phyloP scores from a whole-genome alignment of 2,797 vertebrate species.

The Brachyalestes nurse region DNA sequence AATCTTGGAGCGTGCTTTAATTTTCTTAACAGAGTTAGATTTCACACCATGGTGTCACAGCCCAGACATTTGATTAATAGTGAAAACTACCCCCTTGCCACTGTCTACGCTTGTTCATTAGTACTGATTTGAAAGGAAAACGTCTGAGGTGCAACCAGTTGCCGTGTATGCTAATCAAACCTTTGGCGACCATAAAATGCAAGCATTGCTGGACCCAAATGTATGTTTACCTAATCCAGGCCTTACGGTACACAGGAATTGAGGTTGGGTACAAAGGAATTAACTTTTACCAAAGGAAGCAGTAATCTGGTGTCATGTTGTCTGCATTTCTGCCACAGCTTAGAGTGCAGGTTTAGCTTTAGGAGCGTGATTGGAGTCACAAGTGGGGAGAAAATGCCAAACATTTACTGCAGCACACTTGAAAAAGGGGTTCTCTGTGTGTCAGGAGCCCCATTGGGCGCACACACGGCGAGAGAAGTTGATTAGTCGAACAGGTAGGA shows the following conservation, averaged over 20 bases:
- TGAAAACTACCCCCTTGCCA: neutral
- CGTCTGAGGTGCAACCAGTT: conserved; percentile 16
- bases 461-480: conserved; percentile 6
- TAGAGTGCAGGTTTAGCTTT: conserved; percentile 3
- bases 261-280: conserved; percentile 53
- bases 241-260: conserved; percentile 43
- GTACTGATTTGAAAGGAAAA: conserved; percentile 45
- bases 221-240: conserved; percentile 49
- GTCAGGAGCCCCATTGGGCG: conserved; percentile 5
- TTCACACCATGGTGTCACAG: conserved; percentile 1
- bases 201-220: conserved; percentile 29
- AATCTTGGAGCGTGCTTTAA: neutral
- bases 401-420: conserved; percentile 11
- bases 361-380: conserved; percentile 21
- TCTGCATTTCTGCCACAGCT: conserved; percentile 32
- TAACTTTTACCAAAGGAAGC: conserved; percentile 46
- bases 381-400: conserved; percentile 27
- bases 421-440: conserved; percentile 3
- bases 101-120: conserved; percentile 11
- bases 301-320: conserved; percentile 36
- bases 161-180: conserved; percentile 44
- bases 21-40: neutral
- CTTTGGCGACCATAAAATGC: conserved; percentile 23
- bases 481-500: conserved; percentile 31
- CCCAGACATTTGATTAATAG: conserved; percentile 7